Conservation (phyloP, 2,113 vertebrate genomes). For the Chelonoidis abingdonii region DNA sequence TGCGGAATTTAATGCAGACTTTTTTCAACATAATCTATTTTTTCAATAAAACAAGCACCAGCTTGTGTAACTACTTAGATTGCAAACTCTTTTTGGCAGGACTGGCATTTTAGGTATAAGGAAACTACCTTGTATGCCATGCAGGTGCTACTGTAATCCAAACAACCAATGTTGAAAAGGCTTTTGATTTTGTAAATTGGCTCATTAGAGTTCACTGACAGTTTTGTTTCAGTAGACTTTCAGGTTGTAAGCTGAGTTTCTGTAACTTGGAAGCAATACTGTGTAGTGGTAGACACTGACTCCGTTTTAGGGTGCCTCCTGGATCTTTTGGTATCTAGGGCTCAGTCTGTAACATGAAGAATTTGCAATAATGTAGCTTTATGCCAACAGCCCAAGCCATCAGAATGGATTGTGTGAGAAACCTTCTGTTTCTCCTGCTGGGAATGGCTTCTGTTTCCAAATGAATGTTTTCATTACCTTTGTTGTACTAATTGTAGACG, state of each 20-base stretch:
- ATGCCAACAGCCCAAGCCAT: not conserved
- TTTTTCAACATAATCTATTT: slow-evolving; percentile 34
- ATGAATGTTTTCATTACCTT: not conserved
- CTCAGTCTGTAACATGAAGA: not conserved
- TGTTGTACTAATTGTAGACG: not conserved
- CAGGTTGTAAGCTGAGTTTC: not conserved
- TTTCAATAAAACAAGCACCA: slow-evolving; percentile 55
- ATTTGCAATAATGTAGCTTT: not conserved
- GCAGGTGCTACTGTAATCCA: slow-evolving; percentile 55
- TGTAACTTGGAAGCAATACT: fast-evolving
- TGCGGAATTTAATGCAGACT: slow-evolving; percentile 43
- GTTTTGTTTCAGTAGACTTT: not conserved
- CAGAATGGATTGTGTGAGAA: not conserved
- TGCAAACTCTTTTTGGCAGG: slow-evolving; percentile 55
- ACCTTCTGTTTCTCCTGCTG: not conserved
- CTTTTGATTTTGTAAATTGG: not conserved
- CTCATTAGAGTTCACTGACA: not conserved
- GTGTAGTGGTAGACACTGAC: not conserved
- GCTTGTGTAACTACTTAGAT: slow-evolving; percentile 60
- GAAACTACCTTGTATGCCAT: slow-evolving; percentile 72
- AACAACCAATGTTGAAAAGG: slow-evolving; percentile 55
- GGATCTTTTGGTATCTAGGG: not conserved
- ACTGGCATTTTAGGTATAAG: slow-evolving; percentile 58
- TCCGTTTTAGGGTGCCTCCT: not conserved
- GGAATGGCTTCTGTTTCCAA: not conserved